Percentiles rank a stretch among this genome's conserved stretches.
These are phyloP conservation scores for Halictus ligatus DNA, from an alignment of 2,888 invertebrate genomes.

Conservation along the genomic window DNA sequence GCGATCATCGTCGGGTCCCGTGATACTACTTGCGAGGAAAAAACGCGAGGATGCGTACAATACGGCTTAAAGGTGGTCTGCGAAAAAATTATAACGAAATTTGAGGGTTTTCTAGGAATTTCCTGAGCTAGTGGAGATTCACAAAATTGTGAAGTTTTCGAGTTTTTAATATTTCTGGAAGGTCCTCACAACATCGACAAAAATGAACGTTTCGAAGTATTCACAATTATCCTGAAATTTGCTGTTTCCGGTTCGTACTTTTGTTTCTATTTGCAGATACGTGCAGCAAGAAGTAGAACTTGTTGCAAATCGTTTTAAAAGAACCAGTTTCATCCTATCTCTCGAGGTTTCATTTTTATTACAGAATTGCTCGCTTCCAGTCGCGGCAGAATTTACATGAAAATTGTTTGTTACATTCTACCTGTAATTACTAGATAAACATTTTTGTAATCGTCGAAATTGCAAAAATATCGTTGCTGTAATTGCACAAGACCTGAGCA, in stretches of 20 bases:
- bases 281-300: not conserved
- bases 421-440: too few species aligned
- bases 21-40: constrained; percentile 24
- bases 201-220: not conserved
- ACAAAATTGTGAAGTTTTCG: too few species aligned
- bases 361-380: not conserved
- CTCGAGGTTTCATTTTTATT: not conserved
- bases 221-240: not conserved
- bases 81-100: not conserved
- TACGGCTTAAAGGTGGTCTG: not conserved
- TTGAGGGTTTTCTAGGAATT: not conserved
- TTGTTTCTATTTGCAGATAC: not conserved
- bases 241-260: not conserved
- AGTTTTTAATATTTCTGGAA: not conserved
- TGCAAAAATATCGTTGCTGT: too few species aligned
- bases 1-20: constrained; percentile 56
- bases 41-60: constrained; percentile 21
- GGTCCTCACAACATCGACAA: too few species aligned
- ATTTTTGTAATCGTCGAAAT: too few species aligned
- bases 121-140: not conserved
- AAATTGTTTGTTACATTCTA: too few species aligned
- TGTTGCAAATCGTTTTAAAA: not conserved
- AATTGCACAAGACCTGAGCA: too few species aligned
- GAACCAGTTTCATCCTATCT: not conserved
- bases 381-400: too few species aligned